phyloP scores from a whole-genome alignment of 2,113 vertebrate genomes.

The Callospermophilus lateralis region DNA sequence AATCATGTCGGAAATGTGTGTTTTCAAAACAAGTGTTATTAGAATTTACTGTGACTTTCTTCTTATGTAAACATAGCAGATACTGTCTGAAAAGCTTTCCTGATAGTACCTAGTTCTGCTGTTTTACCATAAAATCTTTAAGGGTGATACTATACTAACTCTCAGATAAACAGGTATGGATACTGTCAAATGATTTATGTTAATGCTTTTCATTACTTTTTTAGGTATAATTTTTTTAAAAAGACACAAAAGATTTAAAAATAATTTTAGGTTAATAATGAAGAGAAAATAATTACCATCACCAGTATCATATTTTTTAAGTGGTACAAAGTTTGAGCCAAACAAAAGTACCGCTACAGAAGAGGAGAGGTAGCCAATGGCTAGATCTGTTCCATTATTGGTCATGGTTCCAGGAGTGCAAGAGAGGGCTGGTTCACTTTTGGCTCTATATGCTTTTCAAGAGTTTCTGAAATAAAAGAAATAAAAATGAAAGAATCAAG shows the following conservation, averaged over 20 bases:
- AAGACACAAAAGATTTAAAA: not conserved
- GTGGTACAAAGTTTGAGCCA: slow-evolving; percentile 94
- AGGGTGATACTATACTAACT: not conserved
- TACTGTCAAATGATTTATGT: not conserved
- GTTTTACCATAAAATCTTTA: not conserved
- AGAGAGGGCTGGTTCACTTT: slow-evolving; percentile 23
- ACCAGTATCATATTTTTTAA: slow-evolving; percentile 93
- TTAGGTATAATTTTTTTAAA: not conserved
- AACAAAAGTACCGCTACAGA: slow-evolving; percentile 89
- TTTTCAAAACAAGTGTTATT: not conserved
- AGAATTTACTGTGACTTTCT: not conserved
- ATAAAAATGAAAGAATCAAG: not conserved
- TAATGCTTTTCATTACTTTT: not conserved
- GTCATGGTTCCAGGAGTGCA: slow-evolving; percentile 46
- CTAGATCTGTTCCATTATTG: slow-evolving; percentile 85
- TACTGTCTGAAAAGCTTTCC: not conserved
- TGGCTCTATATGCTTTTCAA: not conserved
- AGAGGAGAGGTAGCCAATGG: slow-evolving; percentile 89
- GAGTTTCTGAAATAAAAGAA: slow-evolving; percentile 74
- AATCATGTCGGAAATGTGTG: not conserved
- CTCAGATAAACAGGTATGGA: not conserved
- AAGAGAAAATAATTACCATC: slow-evolving; percentile 89
- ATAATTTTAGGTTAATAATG: not conserved
- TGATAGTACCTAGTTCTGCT: not conserved
- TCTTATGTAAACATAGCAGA: not conserved